These are phyloP conservation scores for Homalodisca vitripennis DNA, from an alignment of 1,140 invertebrate genomes.

Conservation along the genomic window DNA sequence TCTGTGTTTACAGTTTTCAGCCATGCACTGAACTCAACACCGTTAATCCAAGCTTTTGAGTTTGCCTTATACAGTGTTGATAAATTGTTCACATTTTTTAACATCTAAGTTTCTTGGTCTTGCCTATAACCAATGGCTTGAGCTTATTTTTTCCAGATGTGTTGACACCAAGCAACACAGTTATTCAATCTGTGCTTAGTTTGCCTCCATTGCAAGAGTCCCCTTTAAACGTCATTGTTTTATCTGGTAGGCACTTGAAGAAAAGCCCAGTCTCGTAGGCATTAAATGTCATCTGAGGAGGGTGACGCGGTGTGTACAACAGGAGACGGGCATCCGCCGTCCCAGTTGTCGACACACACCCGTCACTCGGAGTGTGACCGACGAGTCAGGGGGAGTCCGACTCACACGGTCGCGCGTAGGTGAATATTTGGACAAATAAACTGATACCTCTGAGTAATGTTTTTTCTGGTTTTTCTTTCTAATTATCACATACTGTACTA, in stretches of 20 bases:
- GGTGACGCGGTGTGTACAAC: no score
- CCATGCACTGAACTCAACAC: constrained; percentile 41
- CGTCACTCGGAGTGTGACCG: no score
- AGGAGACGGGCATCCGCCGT: no score
- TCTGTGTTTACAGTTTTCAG: constrained; percentile 36
- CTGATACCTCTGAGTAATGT: no score
- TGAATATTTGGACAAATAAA: no score
- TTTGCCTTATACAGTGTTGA: constrained; percentile 44
- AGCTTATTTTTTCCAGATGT: constrained; percentile 46
- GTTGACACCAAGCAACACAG: constrained; percentile 46
- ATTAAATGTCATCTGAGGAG: neutral
- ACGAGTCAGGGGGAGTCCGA: no score
- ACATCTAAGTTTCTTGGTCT: constrained; percentile 47
- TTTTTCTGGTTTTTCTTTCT: no score
- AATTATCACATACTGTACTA: neutral
- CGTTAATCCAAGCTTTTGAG: constrained; percentile 50
- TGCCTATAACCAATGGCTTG: constrained; percentile 48
- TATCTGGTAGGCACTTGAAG: constrained; percentile 38
- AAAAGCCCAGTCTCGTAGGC: constrained; percentile 13
- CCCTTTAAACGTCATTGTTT: constrained; percentile 45
- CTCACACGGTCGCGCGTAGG: no score
- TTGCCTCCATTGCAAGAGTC: constrained; percentile 46
- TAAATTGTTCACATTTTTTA: constrained; percentile 44
- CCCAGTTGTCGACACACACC: no score
- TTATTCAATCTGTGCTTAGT: constrained; percentile 47